These are phyloP conservation scores for Sinocyclocheilus maitianheensis DNA, from an alignment of 2,113 vertebrate genomes.

Conservation along the genomic window DNA sequence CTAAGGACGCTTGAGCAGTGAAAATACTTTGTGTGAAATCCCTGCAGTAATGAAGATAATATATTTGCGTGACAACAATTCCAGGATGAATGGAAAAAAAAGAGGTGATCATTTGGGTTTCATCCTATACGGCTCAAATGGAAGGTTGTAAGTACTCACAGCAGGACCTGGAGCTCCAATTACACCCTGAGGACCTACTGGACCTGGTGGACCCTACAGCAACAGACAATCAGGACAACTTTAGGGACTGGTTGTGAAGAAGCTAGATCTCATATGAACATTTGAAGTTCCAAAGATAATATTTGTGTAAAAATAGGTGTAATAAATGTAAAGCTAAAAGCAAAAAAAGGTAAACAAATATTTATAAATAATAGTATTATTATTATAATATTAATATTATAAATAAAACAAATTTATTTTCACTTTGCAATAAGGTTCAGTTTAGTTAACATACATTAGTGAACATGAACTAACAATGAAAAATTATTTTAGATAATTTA, in stretches of 20 bases:
- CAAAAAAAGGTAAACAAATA: too few relatives aligned
- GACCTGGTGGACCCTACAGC: conserved; percentile 88
- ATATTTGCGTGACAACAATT: neutral
- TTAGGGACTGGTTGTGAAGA: neutral
- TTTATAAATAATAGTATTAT: too few relatives aligned
- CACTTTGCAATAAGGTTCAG: neutral
- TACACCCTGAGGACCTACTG: conserved; percentile 90
- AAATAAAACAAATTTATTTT: neutral
- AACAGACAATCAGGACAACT: conserved; percentile 47
- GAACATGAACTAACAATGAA: too few relatives aligned
- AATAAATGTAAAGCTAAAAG: too few relatives aligned
- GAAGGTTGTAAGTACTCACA: conserved; percentile 77
- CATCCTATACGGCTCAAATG: neutral
- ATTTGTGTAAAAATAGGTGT: neutral
- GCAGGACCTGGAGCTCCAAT: conserved; percentile 94
- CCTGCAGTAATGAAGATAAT: neutral
- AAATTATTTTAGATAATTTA: neutral
- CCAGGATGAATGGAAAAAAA: neutral
- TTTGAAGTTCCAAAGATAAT: too few relatives aligned
- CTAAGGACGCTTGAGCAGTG: too few relatives aligned
- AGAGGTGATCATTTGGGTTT: neutral
- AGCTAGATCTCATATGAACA: neutral
- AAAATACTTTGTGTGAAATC: neutral
- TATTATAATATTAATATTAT: neutral
- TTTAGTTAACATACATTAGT: neutral